Base-by-base conservation (phyloP, 1,140 invertebrate species). In the Venturia canescens region DNA sequence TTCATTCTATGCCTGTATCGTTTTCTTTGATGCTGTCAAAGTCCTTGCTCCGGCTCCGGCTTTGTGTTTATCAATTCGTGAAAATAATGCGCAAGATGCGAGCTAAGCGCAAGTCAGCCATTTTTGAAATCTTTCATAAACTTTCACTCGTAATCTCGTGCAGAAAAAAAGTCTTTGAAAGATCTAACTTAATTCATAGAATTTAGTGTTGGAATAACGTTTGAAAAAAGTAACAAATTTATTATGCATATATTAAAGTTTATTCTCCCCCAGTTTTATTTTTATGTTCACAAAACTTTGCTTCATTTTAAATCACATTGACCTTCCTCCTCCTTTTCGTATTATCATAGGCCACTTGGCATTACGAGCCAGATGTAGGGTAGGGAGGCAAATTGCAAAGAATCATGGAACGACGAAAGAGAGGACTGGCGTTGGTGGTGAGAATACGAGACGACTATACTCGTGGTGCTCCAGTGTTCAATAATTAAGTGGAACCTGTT, bases 401-500 rank as follows among this genome's bases (percentile, higher is more conserved):
- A 29, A 76, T 60, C n/a, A 34, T 31, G 72, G 50, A 18, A 31
- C 60, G 44, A 48, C 27, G 48, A 48, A 63, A 63, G 48, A 48
- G 66, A 74, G 48, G 63, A 76, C 53, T 76, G 78, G 80, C 83
- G 82, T 81, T 16, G 23, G 82, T 81, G 80, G 85, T 83, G 84
- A 83, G 84, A 85, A 80, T 83, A 81, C 80, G 84, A 86, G 74
- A 70, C 74, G 82, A 77, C 82, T 83, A n/a, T 57, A 76, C 66
- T 34, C 75, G 57, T 63, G 57, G 75, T 80, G 81, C 89, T 88
- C 86, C 88, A 87, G 87, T 89, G 86, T 90, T 91, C 89, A 91
- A 91, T 91, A 91, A 91, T 91, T 91, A 91, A 91, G 90, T 91
- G 88, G 87, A 83, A 91, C 90, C 90, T 91, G 90, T 91, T 91